Base-by-base conservation (phyloP, 2,797 vertebrate species). In the Saxicola maurus region DNA sequence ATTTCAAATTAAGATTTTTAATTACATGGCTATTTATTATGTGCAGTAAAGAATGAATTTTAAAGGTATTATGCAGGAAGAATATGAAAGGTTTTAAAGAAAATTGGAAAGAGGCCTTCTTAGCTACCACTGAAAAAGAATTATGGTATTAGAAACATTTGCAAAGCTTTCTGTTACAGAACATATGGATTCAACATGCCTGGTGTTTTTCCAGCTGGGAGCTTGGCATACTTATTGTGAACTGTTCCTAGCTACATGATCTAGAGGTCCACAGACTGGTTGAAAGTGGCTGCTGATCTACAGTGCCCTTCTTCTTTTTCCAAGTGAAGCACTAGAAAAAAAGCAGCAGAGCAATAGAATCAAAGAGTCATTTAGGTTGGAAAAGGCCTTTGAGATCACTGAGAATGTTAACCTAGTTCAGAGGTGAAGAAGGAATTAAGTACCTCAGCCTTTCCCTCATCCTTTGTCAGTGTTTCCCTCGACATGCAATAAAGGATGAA, bases 151-250 rank as follows among this genome's bases (percentile, higher is more conserved):
- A 69, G 64, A 88, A 93, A 92, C 64, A 66, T 62, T 93, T 90
- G 27, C 45, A 84, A 82, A 79, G 52, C 49, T 67, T 78, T 89
- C 53, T 88, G 61, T n/a, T 85, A 6, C 13, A 57, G 61, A 69
- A 75, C 51, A 80, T 92, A 68, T 37, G 79, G 75, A 67, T 95
- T 87, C 68, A 90, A 80, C 65, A 21, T 61, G 72, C n/a, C 11
- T 64, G 37, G 31, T 85, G 82, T 94, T 92, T 90, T 78, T 93
- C 71, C 61, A 68, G 64, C 65, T 85, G 89, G 45, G 53, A 82
- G 14, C 31, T 85, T 87, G 82, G 51, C 72, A 23, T 61, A 31
- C 27, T 60, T 76, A 8, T 2, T 72, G 15, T 66, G 62, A 62
- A 33, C 45, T 74, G 9, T 43, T 88, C 35, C 45, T 89, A 62